A percentile compares a stretch with the other conserved stretches of the same genome.
Evolutionary conservation across 2,888 invertebrate genomes (phyloP).

Genomic region (Dolichomitus sp.): DNA sequence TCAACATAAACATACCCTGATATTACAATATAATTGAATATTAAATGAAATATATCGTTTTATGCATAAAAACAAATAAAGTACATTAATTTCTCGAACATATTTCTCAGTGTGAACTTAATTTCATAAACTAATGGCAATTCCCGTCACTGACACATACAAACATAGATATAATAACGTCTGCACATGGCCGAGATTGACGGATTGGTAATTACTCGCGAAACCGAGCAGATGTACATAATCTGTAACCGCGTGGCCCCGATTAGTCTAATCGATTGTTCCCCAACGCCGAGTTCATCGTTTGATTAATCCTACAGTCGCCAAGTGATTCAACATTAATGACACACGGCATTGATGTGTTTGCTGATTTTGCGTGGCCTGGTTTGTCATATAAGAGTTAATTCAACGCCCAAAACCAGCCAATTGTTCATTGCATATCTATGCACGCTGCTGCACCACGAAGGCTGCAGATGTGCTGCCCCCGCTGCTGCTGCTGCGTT

Average conservation of each 20-base stretch:
- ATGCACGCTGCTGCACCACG: conserved; percentile 6
- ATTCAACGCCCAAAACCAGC: conserved; percentile 7
- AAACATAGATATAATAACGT: not conserved
- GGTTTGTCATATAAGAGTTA: conserved; percentile 15
- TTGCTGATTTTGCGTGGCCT: conserved; percentile 11
- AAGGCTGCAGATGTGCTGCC: conserved; percentile 10
- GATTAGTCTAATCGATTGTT: conserved; percentile 61
- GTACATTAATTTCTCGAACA: too few species aligned
- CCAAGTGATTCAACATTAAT: conserved; percentile 53
- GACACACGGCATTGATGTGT: conserved; percentile 50
- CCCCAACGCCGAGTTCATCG: conserved; percentile 63
- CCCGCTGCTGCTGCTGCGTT: not conserved
- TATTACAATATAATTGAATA: too few species aligned
- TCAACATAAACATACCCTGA: too few species aligned
- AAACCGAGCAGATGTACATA: conserved; percentile 33
- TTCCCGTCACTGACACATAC: not conserved
- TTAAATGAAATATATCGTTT: too few species aligned
- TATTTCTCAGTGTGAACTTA: not conserved
- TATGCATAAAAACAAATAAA: too few species aligned
- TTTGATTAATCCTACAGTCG: conserved; percentile 58
- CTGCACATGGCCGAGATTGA: conserved; percentile 19
- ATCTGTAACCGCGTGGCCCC: conserved; percentile 45
- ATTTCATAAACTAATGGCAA: too few species aligned
- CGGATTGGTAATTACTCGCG: conserved; percentile 56
- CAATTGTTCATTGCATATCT: conserved; percentile 23